These are phyloP conservation scores for Pseudorasbora parva DNA, from an alignment of 2,113 vertebrate species.

Conservation along the genomic window DNA sequence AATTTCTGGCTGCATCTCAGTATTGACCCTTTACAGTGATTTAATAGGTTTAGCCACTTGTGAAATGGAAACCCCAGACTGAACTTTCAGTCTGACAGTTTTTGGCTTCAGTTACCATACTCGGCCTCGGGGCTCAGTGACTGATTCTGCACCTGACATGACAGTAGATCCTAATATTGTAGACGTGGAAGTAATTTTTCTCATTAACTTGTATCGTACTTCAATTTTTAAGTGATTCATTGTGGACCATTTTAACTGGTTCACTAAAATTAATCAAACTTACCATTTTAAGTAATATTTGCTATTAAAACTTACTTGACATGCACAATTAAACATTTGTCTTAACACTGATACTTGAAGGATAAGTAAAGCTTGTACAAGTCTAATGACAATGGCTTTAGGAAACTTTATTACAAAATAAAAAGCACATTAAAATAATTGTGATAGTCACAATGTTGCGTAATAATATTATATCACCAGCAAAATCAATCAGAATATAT, in stretches of 20 bases:
- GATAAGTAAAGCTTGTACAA: no score
- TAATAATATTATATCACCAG: background rate
- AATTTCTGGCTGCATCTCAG: background rate
- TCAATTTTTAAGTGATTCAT: background rate
- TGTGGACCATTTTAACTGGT: background rate
- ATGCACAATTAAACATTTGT: background rate
- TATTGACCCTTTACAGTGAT: background rate
- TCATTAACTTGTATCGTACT: no score
- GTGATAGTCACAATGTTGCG: background rate
- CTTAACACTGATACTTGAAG: background rate
- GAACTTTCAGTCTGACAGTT: background rate
- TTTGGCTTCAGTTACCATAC: background rate
- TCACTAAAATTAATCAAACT: background rate
- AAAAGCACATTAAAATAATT: background rate
- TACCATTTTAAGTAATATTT: no score
- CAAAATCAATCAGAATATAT: background rate
- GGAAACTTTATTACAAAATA: no score
- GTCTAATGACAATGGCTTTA: background rate
- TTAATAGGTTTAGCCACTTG: background rate
- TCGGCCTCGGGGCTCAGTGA: background rate
- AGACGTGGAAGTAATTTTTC: background rate
- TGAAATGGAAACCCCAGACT: background rate
- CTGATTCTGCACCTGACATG: background rate
- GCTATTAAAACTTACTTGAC: no score
- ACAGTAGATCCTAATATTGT: background rate